Conservation (phyloP, 2,797 vertebrate species). For the Gastrophryne carolinensis region DNA sequence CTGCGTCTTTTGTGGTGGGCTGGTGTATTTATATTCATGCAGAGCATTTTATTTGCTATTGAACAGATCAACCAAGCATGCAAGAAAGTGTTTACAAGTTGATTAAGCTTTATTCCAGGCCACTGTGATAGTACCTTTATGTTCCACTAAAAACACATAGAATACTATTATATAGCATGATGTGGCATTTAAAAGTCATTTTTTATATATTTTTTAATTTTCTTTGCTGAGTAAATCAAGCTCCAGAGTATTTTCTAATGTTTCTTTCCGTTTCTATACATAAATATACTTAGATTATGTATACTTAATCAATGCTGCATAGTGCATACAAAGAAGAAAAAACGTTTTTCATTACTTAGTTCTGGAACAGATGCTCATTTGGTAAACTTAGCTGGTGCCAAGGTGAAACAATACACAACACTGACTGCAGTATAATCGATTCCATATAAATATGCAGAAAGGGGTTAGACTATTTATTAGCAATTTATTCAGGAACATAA, state of each 20-base stretch:
- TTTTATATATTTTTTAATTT: too few relatives aligned
- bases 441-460: too few relatives aligned
- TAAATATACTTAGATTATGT: background rate
- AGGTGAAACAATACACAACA: slow-evolving; percentile 1
- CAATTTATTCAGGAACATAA: too few relatives aligned
- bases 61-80: slow-evolving; percentile 21
- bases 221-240: background rate
- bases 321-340: background rate
- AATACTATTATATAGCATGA: background rate
- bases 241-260: background rate
- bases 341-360: background rate
- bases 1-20: slow-evolving; percentile 57
- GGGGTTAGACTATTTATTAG: too few relatives aligned
- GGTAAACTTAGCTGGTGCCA: background rate
- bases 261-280: background rate
- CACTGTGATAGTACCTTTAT: background rate
- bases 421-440: too few relatives aligned
- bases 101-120: background rate
- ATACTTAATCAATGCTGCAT: background rate
- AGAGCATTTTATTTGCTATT: slow-evolving; percentile 4
- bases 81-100: slow-evolving; percentile 2
- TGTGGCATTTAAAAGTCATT: slow-evolving; percentile 3
- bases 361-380: background rate
- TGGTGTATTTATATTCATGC: slow-evolving; percentile 29
- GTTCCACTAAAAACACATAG: too few relatives aligned